Percentiles rank a stretch among this genome's conserved stretches.
Conservation (phyloP, 2,113 vertebrate species). For the Triplophysa rosa region DNA sequence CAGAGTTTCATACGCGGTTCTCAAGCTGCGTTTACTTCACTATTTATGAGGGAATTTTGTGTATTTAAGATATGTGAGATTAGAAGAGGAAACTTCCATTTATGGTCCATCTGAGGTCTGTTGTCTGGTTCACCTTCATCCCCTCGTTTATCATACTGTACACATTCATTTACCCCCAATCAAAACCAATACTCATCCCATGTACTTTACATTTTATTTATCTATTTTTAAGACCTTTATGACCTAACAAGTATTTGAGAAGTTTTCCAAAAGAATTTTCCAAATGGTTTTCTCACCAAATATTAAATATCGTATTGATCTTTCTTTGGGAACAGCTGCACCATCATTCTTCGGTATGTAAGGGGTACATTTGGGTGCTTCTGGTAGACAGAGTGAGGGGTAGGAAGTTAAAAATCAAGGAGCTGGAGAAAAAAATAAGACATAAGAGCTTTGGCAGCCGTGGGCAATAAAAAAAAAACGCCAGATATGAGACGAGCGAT, state of each 20-base stretch:
- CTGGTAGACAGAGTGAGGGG: not conserved
- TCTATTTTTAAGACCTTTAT: not conserved
- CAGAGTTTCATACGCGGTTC: not conserved
- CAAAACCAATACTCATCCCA: not conserved
- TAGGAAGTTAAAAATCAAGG: conserved; percentile 11
- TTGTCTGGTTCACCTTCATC: not conserved
- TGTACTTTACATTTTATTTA: not conserved
- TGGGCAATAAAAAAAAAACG: not conserved
- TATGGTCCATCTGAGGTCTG: not conserved
- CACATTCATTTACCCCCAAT: not conserved
- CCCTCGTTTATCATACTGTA: not conserved
- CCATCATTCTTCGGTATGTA: not conserved
- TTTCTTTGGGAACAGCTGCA: not conserved
- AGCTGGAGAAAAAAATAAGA: not conserved
- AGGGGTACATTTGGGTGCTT: not conserved
- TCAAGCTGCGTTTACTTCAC: not conserved
- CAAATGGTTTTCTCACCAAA: not conserved
- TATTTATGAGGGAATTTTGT: not conserved
- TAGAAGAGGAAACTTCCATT: not conserved
- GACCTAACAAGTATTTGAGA: no score
- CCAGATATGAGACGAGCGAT: conserved; percentile 50
- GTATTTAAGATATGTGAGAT: not conserved
- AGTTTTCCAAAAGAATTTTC: no score
- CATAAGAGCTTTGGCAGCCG: not conserved
- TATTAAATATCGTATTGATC: not conserved